Evolutionary conservation across 1,140 invertebrate species (phyloP).

Genomic region (Caenorhabditis latens): DNA sequence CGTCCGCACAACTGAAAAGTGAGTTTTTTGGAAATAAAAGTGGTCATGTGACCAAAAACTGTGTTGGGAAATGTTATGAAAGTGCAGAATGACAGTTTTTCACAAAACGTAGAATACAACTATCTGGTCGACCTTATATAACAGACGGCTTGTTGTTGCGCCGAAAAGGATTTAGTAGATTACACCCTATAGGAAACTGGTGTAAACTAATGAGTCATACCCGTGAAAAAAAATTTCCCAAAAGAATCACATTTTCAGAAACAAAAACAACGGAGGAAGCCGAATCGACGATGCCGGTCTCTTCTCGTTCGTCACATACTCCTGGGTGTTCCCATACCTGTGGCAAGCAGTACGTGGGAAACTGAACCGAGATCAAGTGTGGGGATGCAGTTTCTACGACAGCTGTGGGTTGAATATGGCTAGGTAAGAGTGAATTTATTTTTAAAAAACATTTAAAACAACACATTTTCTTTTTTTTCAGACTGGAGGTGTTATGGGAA

Average conservation of each 20-base stretch:
- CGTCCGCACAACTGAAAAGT: constrained; percentile 10
- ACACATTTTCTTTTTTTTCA: constrained; percentile 62
- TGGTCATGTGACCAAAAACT: too few relatives aligned
- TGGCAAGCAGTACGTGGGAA: constrained; percentile 65
- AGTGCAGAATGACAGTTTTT: neutral
- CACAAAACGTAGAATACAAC: too few relatives aligned
- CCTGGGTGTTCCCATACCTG: constrained; percentile 78
- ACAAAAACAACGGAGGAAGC: constrained; percentile 59
- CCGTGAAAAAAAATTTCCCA: neutral
- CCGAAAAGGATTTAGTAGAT: too few relatives aligned
- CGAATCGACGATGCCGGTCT: constrained; percentile 72
- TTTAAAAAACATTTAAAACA: too few relatives aligned
- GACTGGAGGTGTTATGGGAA: constrained; percentile 78
- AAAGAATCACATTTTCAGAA: constrained; percentile 18
- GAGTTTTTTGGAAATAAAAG: neutral
- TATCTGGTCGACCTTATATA: too few relatives aligned
- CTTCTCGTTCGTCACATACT: constrained; percentile 77
- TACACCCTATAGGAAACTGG: too few relatives aligned
- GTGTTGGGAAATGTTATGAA: neutral
- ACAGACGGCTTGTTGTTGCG: too few relatives aligned
- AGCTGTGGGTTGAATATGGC: constrained; percentile 67
- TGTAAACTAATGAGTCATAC: too few relatives aligned
- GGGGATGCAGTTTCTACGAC: constrained; percentile 67
- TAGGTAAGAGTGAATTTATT: constrained; percentile 53
- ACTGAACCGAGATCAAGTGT: constrained; percentile 54